Percentiles rank a stretch among this genome's conserved stretches.
phyloP scores from a whole-genome alignment of 2,888 invertebrate genomes.

The Isoperla grammatica region DNA sequence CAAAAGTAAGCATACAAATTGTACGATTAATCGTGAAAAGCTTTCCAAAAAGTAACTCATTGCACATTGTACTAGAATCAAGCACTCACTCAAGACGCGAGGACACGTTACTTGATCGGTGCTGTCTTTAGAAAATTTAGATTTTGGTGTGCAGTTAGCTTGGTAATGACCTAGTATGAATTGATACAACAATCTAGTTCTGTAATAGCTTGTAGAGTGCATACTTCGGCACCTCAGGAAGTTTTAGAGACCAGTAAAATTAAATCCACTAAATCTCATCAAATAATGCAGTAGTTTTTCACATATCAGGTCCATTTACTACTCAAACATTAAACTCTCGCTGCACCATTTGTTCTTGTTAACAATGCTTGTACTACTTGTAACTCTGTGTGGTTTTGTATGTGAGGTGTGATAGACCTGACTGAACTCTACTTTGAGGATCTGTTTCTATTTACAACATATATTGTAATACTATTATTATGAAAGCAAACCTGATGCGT shows the following conservation, averaged over 20 bases:
- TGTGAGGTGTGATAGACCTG: slow-evolving; percentile 12
- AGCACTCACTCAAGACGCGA: neutral
- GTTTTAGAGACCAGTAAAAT: neutral
- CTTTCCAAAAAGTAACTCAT: slow-evolving; percentile 3
- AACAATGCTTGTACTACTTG: slow-evolving; percentile 21
- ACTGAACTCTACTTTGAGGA: slow-evolving; percentile 22
- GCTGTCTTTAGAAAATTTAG: slow-evolving; percentile 10
- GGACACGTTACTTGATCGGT: slow-evolving; percentile 1
- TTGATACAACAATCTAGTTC: neutral
- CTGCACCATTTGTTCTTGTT: slow-evolving; percentile 17
- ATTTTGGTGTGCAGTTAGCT: slow-evolving; percentile 5
- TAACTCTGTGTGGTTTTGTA: too few species aligned
- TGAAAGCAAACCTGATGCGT: neutral
- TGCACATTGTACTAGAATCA: slow-evolving; percentile 3
- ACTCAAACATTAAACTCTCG: neutral
- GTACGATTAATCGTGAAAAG: neutral
- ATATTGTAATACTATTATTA: slow-evolving; percentile 11
- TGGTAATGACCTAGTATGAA: neutral
- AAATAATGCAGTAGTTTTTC: slow-evolving; percentile 21
- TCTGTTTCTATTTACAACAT: slow-evolving; percentile 18
- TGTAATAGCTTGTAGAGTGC: slow-evolving; percentile 22
- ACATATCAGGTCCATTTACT: slow-evolving; percentile 27
- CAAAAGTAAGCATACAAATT: neutral
- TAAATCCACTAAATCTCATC: slow-evolving; percentile 5
- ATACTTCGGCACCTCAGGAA: slow-evolving; percentile 25